Conservation (phyloP, 1,140 invertebrate species). For the Drosophila oshimai region DNA sequence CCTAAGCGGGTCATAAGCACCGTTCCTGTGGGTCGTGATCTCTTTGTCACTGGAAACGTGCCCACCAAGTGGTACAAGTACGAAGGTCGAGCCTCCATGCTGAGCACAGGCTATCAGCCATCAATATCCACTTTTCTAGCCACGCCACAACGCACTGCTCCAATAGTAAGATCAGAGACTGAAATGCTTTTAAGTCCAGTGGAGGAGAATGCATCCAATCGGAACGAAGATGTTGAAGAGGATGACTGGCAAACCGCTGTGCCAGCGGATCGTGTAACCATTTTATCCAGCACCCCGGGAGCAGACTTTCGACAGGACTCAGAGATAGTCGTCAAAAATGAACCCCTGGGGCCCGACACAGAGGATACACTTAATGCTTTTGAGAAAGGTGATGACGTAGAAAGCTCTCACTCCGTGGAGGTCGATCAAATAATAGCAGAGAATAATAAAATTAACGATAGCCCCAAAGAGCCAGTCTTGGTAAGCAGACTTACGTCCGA, state of each 20-base stretch:
- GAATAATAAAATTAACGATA: not conserved
- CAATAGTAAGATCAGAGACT: not conserved
- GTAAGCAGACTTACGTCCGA: conserved; percentile 34
- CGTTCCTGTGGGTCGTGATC: conserved; percentile 54
- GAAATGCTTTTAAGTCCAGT: conserved; percentile 46
- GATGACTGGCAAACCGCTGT: not conserved
- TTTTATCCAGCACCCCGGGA: not conserved
- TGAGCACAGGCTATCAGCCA: conserved; percentile 50
- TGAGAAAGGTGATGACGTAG: too few relatives aligned
- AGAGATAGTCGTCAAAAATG: not conserved
- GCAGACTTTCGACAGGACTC: too few relatives aligned
- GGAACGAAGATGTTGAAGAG: not conserved
- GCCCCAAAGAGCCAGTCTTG: not conserved
- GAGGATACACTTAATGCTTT: too few relatives aligned
- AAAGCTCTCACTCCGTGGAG: not conserved
- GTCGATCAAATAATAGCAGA: not conserved
- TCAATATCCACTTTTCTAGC: conserved; percentile 47
- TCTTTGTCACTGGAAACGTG: conserved; percentile 54
- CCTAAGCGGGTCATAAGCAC: conserved; percentile 72
- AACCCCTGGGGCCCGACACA: not conserved
- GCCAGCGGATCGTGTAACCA: not conserved
- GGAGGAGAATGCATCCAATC: not conserved
- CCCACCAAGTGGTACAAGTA: conserved; percentile 67
- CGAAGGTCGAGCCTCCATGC: conserved; percentile 29
- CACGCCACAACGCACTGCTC: not conserved